These are phyloP conservation scores for Malthinus flaveolus DNA, from an alignment of 2,888 invertebrate genomes.

Conservation along the genomic window DNA sequence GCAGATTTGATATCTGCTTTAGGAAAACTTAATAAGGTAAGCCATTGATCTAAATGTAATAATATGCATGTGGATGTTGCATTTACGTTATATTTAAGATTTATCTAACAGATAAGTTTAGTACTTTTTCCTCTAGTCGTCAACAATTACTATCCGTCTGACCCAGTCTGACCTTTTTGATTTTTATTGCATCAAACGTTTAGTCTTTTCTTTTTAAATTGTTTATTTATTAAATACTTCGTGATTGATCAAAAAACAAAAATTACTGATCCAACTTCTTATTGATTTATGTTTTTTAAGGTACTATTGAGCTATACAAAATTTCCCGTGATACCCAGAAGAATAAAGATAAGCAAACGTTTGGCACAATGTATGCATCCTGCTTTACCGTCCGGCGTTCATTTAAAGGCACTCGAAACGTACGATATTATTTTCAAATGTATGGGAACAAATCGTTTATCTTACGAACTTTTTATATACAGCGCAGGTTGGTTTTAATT, in stretches of 20 bases:
- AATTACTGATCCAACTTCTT: no score
- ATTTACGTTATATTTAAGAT: neutral
- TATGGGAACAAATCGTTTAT: constrained; percentile 78
- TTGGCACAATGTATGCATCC: constrained; percentile 94
- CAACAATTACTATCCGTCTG: no score
- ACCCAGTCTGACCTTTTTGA: no score
- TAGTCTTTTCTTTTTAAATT: no score
- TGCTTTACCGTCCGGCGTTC: constrained; percentile 87
- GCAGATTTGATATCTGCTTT: constrained; percentile 89
- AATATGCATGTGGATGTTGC: neutral
- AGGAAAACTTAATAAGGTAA: constrained; percentile 86
- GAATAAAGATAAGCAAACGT: constrained; percentile 86
- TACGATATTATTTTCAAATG: constrained; percentile 89
- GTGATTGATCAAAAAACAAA: no score
- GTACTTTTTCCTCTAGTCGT: neutral
- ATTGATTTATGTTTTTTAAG: constrained; percentile 54
- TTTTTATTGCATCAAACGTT: no score
- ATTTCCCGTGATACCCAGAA: constrained; percentile 82
- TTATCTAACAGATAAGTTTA: constrained; percentile 5
- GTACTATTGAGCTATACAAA: constrained; percentile 78
- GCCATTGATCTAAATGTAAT: neutral
- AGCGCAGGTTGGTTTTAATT: constrained; percentile 60
- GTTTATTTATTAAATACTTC: no score
- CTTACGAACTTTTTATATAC: constrained; percentile 83
- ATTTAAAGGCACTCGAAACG: constrained; percentile 87